Evolutionary conservation across 2,888 invertebrate genomes (phyloP).

Genomic region (Macaria notata): DNA sequence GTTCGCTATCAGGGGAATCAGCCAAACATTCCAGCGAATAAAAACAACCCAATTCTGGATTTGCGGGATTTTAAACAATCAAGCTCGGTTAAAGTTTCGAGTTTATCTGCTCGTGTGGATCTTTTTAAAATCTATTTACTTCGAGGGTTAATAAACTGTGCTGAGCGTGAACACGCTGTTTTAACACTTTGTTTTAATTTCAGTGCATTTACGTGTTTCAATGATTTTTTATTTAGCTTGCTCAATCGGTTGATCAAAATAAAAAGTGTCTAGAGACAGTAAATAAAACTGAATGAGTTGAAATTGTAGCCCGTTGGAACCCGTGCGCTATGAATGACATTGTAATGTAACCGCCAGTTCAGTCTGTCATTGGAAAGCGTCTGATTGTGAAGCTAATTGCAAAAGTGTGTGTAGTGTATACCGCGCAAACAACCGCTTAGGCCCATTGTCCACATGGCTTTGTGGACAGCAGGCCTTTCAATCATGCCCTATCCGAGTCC

Average conservation of each 20-base stretch:
- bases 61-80: constrained; percentile 29
- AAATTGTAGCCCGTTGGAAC: too few relatives aligned
- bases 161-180: constrained; percentile 2
- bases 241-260: too few relatives aligned
- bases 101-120: constrained; percentile 15
- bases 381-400: constrained; percentile 58
- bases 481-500: constrained; percentile 47
- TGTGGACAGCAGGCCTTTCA: constrained; percentile 60
- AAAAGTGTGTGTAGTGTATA: constrained; percentile 51
- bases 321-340: too few relatives aligned
- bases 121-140: constrained; percentile 18
- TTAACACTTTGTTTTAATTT: constrained; percentile 1
- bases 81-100: constrained; percentile 13
- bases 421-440: constrained; percentile 59
- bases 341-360: background rate
- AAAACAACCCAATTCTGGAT: constrained; percentile 26
- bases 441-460: constrained; percentile 64
- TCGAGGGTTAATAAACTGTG: constrained; percentile 9
- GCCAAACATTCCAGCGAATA: constrained; percentile 30
- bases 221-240: background rate
- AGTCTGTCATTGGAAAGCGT: constrained; percentile 31
- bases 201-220: constrained; percentile 1
- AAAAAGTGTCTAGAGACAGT: too few relatives aligned
- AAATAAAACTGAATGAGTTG: too few relatives aligned
- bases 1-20: constrained; percentile 36